Conservation (phyloP, 2,113 vertebrate species). For the Melanocharis versteri region DNA sequence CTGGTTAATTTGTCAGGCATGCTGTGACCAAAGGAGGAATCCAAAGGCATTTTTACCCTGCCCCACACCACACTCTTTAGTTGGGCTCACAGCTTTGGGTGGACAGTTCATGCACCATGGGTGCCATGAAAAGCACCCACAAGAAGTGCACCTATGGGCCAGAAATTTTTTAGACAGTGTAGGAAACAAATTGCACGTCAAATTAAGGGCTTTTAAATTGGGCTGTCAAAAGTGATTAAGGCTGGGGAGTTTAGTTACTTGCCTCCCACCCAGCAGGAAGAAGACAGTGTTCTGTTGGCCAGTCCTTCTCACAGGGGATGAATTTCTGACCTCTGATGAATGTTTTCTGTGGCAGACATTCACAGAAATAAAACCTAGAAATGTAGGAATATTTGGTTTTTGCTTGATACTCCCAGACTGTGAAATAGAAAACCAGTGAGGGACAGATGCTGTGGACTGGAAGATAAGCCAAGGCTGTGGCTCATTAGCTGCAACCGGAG, state of each 20-base stretch:
- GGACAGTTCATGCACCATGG: no score
- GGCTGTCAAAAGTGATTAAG: neutral
- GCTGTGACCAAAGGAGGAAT: neutral
- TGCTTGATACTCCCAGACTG: neutral
- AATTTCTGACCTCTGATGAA: neutral
- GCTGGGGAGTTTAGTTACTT: neutral
- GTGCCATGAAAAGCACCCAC: neutral
- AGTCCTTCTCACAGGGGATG: rapidly evolving
- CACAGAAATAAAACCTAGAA: neutral
- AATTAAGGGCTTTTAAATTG: neutral
- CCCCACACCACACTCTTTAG: neutral
- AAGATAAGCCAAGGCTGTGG: neutral
- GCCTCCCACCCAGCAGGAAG: neutral
- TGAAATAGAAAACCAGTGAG: neutral
- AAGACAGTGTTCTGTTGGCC: neutral
- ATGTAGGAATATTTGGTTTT: neutral
- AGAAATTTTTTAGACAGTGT: neutral
- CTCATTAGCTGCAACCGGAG: neutral
- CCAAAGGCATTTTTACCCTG: neutral
- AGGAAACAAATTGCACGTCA: neutral
- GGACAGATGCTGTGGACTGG: neutral
- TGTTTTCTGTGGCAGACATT: neutral
- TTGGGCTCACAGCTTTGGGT: neutral
- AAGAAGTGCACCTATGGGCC: neutral
- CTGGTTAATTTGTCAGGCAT: neutral